Base-by-base conservation (phyloP, 2,888 invertebrate species). In the Lutraria lutraria region DNA sequence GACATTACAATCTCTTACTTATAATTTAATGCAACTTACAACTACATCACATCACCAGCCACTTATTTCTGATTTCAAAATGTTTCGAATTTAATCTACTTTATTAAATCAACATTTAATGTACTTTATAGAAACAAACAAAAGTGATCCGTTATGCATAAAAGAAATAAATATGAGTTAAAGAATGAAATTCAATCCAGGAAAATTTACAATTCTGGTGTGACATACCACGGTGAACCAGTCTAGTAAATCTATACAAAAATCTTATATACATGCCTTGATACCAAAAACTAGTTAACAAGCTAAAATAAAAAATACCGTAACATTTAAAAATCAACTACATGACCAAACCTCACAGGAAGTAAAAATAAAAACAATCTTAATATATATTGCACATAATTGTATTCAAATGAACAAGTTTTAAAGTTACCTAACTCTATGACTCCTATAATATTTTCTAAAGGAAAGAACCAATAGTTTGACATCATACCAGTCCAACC, bases 311-410 rank as follows among this genome's bases (percentile, higher is more conserved):
- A 76, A 31, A 76, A 19, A 76, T 76, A 76, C 34, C 16, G 34
- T 34, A 76, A 76, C 76, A 76, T 76, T 76, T 68, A 76, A 76
- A 76, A 76, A 13, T 76, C 25, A 76, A 34, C 34, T 76, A 76
- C 29, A 76, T 76, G 31, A 76, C 19, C 34, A 29, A 29, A 34
- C 16, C 34, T 76, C 34, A 76, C 15, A 76, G 76, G 15, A 76
- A 76, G 19, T 76, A 31, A 76, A 76, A 76, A 34, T 34, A 76
- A 76, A 56, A 76, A 76, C 76, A 76, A 76, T 76, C 76, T 76
- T 31, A 76, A 76, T 76, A 76, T 76, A 76, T 76, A 76, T 76
- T 76, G 76, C 76, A 76, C 76, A 76, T 76, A 76, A 34, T 25
- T 34, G 15, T 76, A 76, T 76, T 76, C 13, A 76, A 34, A 76